Evolutionary conservation across 2,113 vertebrate species (phyloP).

Genomic region (Cyprinodon brontotheroides): DNA sequence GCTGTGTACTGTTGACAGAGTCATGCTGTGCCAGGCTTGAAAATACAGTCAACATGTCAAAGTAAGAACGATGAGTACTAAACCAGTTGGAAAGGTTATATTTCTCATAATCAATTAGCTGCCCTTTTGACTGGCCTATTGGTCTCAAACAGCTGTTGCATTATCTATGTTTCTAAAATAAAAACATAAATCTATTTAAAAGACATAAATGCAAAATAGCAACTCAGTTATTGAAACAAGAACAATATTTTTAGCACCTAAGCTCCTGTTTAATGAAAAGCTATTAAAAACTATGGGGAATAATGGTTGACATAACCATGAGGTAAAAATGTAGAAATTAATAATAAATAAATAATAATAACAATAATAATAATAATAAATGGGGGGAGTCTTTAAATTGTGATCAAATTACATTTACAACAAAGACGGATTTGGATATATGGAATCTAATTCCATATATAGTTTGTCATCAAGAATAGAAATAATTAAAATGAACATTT

Average conservation of each 20-base stretch:
- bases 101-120: not conserved
- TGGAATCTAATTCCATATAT: too few species aligned
- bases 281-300: not conserved
- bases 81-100: not conserved
- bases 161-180: not conserved
- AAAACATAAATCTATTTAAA: not conserved
- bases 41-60: conserved; percentile 11
- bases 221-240: not conserved
- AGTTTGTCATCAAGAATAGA: too few species aligned
- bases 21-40: conserved; percentile 35
- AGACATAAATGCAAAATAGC: not conserved
- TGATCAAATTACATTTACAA: too few species aligned
- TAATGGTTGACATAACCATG: not conserved
- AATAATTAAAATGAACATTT: too few species aligned
- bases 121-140: not conserved
- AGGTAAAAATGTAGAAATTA: too few species aligned
- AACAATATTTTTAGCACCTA: not conserved
- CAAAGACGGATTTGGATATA: too few species aligned
- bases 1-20: conserved; percentile 62
- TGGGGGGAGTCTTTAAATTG: too few species aligned
- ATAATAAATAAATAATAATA: too few species aligned
- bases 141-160: not conserved
- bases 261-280: not conserved
- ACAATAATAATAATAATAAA: too few species aligned
- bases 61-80: not conserved